Base-by-base conservation (phyloP, 2,113 vertebrate genomes). In the Nansenia antarctica region DNA sequence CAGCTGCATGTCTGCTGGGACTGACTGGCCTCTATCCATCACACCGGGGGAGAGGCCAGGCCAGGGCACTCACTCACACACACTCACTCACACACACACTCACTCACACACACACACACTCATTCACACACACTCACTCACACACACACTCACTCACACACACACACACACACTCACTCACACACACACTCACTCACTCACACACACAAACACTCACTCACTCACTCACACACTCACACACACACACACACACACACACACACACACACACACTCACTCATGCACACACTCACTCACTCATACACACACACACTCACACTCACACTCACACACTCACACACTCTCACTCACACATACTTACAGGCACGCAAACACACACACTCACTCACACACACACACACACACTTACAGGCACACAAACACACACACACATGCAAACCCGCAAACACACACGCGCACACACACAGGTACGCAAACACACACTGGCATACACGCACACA, bases 41-140 rank as follows among this genome's bases (percentile, higher is more conserved):
- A 83, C 81, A 45, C 67, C 82, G 87, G 86, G 82, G 82, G 86
- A 82, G 74, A 65, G 34, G 80, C 8, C 29, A 79, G n/a, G 65
- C 62, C 63, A 74, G n/a, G 78, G 77, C 87, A 81, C 87, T 89
- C 76, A 86, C 85, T 87, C 85, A 89, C 85, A 83, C 80, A 22
- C 8, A 53, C 20, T 22, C 49, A 53, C 18, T 6, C 47, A 55
- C 47, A 18, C 47, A 52, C 47, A n/a, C 47, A n/a, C 47, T 6
- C 47, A 2, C 47, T 18, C 47, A 3, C 47, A 52, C 47, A n/a
- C n/a, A n/a, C n/a, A n/a, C n/a, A n/a, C n/a, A n/a, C n/a, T n/a
- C n/a, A n/a, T n/a, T n/a, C n/a, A 3, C 4, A 52, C 15, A 3
- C 47, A 6, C 47, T n/a, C 3, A 3, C 47, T 18, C 18, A 2